These are phyloP conservation scores for Enteromius treurensis DNA, from an alignment of 2,797 vertebrate species.

Conservation along the genomic window DNA sequence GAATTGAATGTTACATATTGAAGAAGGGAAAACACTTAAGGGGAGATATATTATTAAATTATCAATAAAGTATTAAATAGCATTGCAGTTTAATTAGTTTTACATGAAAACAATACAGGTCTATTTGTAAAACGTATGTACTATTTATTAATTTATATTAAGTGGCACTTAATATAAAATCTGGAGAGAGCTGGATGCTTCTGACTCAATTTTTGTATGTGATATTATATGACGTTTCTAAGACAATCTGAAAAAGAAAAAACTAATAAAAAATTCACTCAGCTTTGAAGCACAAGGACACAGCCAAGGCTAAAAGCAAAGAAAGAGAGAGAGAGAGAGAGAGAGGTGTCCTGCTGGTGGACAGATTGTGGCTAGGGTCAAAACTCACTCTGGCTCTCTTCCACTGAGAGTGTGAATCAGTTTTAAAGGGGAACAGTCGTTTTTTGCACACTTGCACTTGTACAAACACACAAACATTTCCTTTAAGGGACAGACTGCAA, in stretches of 20 bases:
- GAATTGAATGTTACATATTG: neutral
- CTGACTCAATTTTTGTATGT: neutral
- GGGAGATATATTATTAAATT: neutral
- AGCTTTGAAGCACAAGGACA: conserved; percentile 16
- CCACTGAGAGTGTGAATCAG: neutral
- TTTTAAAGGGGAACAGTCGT: conserved; percentile 5
- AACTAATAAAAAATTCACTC: neutral
- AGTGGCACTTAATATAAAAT: neutral
- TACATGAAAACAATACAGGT: neutral
- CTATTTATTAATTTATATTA: neutral
- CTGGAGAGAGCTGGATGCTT: neutral
- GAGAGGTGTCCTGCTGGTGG: neutral
- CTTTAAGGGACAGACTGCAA: neutral
- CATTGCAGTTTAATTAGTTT: neutral
- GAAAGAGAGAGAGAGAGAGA: neutral
- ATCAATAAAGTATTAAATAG: neutral
- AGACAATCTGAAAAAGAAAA: conserved; percentile 7
- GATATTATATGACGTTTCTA: neutral
- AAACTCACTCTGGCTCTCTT: conserved; percentile 8
- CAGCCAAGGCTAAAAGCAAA: neutral
- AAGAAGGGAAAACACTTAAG: neutral
- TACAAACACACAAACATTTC: neutral
- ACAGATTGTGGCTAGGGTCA: conserved; percentile 10
- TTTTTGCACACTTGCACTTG: neutral
- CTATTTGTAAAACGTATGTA: no score